These are phyloP conservation scores for Bos indicus DNA, from an alignment of 2,113 vertebrate species.

Conservation along the genomic window DNA sequence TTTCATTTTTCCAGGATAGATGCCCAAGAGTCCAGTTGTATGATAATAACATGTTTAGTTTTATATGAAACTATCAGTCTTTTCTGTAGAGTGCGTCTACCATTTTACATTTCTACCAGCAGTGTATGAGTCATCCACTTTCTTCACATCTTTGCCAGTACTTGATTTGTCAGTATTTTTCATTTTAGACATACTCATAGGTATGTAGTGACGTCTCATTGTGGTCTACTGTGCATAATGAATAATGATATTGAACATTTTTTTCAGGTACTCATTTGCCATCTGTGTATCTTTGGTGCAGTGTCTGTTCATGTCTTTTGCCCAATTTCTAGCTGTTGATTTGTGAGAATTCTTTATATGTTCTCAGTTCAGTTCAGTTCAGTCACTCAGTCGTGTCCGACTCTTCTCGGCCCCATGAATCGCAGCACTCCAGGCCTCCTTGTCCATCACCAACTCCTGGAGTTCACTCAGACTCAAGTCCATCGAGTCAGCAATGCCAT, in stretches of 20 bases:
- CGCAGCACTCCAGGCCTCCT: no score
- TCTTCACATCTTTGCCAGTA: background rate
- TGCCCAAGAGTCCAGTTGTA: background rate
- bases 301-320: background rate
- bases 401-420: no score
- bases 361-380: no score
- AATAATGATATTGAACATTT: background rate
- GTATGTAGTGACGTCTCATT: background rate
- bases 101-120: background rate
- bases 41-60: background rate
- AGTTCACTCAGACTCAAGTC: no score
- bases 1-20: background rate
- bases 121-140: background rate
- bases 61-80: background rate
- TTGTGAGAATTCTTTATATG: slow-evolving; percentile 8
- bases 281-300: background rate
- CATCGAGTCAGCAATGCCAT: no score
- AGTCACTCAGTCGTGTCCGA: no score
- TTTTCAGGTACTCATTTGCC: background rate
- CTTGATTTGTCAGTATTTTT: background rate
- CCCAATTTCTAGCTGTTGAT: background rate
- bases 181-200: background rate
- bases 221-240: background rate
- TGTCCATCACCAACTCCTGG: no score
- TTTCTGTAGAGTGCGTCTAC: background rate